Conservation (phyloP, 23 tunicate species). For the Halocynthia roretzi region DNA sequence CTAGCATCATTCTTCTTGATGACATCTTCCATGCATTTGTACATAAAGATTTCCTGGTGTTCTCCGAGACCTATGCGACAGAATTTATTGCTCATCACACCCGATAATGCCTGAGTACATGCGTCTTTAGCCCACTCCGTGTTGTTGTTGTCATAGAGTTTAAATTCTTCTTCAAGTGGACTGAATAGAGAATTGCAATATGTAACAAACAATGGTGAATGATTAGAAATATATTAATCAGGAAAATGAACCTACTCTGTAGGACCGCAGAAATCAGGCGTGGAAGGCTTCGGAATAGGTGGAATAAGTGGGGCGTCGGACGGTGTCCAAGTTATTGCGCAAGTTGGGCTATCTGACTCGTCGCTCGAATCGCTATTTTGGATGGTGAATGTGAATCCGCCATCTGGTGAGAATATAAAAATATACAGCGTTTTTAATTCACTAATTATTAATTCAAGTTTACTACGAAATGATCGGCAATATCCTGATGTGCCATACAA, state of each 20-base stretch:
- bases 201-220: neutral
- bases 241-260: neutral
- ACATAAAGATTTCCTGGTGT: neutral
- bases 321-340: constrained; percentile 21
- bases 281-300: neutral
- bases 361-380: too few relatives aligned
- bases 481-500: too few relatives aligned
- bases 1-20: neutral
- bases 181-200: neutral
- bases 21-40: constrained; percentile 9
- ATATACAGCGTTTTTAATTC: neutral
- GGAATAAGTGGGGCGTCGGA: constrained; percentile 33
- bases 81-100: neutral
- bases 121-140: neutral
- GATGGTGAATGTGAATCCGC: too few relatives aligned
- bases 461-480: too few relatives aligned
- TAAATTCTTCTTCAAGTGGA: neutral
- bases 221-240: neutral
- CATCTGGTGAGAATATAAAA: too few relatives aligned
- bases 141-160: neutral
- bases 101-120: neutral
- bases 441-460: neutral
- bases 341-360: neutral
- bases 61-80: constrained; percentile 1
- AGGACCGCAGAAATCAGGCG: constrained; percentile 18